phyloP scores from a whole-genome alignment of 2,888 invertebrate genomes.

The Lithosia quadra region DNA sequence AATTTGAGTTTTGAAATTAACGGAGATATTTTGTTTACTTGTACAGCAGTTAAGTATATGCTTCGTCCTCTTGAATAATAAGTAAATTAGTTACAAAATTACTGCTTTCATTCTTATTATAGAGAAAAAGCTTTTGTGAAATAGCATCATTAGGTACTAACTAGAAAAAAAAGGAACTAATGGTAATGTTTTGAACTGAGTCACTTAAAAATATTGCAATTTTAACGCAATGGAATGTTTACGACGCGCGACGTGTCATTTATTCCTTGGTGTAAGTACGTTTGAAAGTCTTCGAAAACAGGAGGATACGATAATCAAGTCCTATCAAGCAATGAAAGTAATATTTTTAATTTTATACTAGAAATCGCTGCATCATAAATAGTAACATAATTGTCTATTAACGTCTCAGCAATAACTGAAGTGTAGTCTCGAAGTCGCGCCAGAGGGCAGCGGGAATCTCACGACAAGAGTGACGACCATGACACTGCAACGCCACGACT shows the following conservation, averaged over 20 bases:
- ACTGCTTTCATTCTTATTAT: no score
- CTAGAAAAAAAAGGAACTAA: no score
- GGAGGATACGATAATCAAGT: constrained; percentile 13
- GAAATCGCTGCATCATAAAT: constrained; percentile 64
- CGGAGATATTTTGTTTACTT: no score
- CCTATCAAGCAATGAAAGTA: constrained; percentile 26
- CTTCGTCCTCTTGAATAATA: no score
- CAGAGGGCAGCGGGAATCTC: constrained; percentile 58
- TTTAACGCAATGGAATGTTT: neutral
- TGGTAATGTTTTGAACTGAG: neutral
- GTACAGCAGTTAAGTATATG: no score
- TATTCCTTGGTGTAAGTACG: neutral
- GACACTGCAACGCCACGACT: constrained; percentile 37
- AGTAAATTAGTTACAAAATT: no score
- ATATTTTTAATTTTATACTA: constrained; percentile 54
- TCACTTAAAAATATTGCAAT: neutral
- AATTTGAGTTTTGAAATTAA: no score
- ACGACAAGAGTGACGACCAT: constrained; percentile 53
- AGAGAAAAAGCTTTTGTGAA: no score
- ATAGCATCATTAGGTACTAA: no score
- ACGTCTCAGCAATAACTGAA: constrained; percentile 65
- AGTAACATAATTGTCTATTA: constrained; percentile 70
- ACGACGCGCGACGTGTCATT: neutral
- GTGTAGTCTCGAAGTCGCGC: constrained; percentile 63
- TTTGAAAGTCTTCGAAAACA: neutral